Conservation (phyloP, 2,113 vertebrate genomes). For the Copsychus sechellarum region DNA sequence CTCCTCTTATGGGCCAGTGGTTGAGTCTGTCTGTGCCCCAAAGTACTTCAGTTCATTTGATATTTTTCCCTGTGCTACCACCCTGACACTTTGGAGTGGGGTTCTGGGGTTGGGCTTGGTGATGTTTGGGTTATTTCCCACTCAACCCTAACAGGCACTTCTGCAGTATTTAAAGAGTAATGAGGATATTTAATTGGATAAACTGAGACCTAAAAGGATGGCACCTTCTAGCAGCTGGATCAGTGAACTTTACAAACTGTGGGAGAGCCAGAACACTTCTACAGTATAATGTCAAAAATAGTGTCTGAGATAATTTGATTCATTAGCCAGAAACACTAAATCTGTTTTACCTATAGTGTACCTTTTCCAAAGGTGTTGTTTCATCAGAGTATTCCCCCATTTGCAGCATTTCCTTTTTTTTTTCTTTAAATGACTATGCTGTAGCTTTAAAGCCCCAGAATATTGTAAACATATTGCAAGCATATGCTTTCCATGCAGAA, state of each 20-base stretch:
- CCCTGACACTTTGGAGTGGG: background rate
- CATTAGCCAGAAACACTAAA: background rate
- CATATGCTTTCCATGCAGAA: constrained; percentile 71
- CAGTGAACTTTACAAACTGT: background rate
- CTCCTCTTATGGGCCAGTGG: background rate
- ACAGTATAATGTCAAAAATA: background rate
- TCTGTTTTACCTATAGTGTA: background rate
- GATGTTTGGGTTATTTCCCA: background rate
- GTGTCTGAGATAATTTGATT: background rate
- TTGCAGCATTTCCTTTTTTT: background rate
- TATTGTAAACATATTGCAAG: constrained; percentile 73
- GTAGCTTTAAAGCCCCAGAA: constrained; percentile 26
- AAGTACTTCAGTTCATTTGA: background rate
- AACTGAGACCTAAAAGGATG: background rate
- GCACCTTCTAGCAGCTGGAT: background rate
- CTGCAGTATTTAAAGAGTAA: background rate
- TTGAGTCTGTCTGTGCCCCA: background rate
- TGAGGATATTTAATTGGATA: background rate
- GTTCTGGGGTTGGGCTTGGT: background rate
- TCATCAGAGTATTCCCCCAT: background rate
- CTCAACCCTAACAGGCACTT: background rate
- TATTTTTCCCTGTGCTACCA: background rate
- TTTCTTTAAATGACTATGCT: background rate
- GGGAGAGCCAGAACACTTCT: background rate
- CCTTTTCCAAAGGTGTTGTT: background rate